Base-by-base conservation (phyloP, 2,113 vertebrate species). In the Psilopsiagon aymara region DNA sequence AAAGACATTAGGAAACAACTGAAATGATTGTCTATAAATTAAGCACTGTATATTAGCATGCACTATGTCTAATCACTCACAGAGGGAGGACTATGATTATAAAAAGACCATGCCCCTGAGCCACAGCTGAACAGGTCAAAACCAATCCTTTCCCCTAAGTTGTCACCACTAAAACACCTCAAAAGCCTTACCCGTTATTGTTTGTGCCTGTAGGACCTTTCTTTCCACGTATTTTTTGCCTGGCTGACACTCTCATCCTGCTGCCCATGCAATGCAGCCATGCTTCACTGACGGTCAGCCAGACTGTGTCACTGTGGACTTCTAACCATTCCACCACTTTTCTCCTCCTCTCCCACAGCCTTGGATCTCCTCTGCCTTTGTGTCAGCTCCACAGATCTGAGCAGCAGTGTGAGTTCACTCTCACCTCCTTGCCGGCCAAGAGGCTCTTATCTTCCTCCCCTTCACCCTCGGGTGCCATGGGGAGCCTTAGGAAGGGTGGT, bases 391-490 rank as follows among this genome's bases (percentile, higher is more conserved):
- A 2, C 27, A 78, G 66, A 66, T 47, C 51, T 37, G 55, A 82
- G 41, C 2, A 2, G 63, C 66, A 57, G 20, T 10, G 5, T 2
- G 0, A 7, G 2, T 66, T 25, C 33, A 44, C 21, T 86, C 59
- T 64, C 5, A 1, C 33, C 55, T 63, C 53, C 44, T 82, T 4
- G 2, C 35, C 27, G 31, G 39, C 53, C 2, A 1, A 9, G 0
- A 0, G 41, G 33, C 35, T 82, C 47, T 63, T 57, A 59, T 13
- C n/a, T 51, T 85, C 55, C 24, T 71, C 23, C 57, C 17, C 52
- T 75, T 85, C 74, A 70, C 4, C 33, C 49, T 24, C 0, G 0
- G 2, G 6, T n/a, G 35, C 41, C n/a, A 19, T 33, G 51, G 33
- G 27, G 8, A 82, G 17, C 39, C 33, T 73, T 60, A 43, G 18